These are phyloP conservation scores for Paramormyrops kingsleyae DNA, from an alignment of 2,113 vertebrate genomes.

Conservation along the genomic window DNA sequence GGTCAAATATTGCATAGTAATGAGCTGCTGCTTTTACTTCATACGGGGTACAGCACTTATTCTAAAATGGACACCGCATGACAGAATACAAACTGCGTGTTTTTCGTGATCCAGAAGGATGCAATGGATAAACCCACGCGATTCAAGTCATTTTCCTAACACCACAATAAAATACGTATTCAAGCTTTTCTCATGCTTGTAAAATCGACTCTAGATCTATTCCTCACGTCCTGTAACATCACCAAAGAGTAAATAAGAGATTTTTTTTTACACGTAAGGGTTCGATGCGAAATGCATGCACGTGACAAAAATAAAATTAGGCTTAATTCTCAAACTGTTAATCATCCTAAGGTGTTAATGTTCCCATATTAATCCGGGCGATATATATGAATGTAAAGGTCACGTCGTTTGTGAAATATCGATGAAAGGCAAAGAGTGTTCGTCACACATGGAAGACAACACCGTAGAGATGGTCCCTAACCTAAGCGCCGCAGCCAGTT, in stretches of 20 bases:
- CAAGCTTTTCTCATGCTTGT: background rate
- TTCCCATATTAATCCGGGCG: background rate
- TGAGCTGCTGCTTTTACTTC: background rate
- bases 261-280: conserved; percentile 22
- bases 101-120: background rate
- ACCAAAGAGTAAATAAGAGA: background rate
- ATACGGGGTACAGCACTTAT: background rate
- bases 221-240: background rate
- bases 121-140: background rate
- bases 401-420: background rate
- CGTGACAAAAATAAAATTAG: background rate
- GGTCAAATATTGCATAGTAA: background rate
- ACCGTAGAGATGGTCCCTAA: conserved; percentile 42
- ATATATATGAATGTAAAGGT: background rate
- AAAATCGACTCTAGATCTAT: background rate
- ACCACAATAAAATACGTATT: background rate
- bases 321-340: background rate
- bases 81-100: background rate
- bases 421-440: background rate
- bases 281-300: conserved; percentile 15
- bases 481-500: conserved; percentile 47
- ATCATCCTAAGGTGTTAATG: background rate
- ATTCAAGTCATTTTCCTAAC: background rate
- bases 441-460: background rate
- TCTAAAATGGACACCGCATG: background rate